Evolutionary conservation across 2,113 vertebrate species (phyloP).

Genomic region (Junco hyemalis): DNA sequence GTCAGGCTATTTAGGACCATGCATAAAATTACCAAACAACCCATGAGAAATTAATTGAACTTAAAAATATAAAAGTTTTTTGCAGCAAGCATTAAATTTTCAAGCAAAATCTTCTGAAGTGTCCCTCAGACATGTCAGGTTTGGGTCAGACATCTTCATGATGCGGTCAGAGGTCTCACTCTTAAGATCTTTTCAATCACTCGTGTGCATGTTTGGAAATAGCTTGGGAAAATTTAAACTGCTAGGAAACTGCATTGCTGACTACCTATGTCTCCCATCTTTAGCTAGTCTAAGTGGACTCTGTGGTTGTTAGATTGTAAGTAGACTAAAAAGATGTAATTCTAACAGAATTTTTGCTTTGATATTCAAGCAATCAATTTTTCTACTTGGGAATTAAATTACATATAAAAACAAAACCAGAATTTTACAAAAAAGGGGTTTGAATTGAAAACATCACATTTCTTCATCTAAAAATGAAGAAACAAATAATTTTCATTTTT

Average conservation of each 20-base stretch:
- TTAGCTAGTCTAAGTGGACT: neutral
- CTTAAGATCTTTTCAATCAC: neutral
- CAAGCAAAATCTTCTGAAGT: neutral
- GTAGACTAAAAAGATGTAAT: neutral
- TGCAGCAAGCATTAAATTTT: neutral
- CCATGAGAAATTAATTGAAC: neutral
- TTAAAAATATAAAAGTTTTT: neutral
- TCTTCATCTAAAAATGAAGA: neutral
- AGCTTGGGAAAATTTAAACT: neutral
- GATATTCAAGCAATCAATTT: neutral
- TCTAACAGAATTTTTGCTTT: neutral
- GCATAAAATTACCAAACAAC: neutral
- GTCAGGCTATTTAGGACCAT: neutral
- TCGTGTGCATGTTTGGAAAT: neutral
- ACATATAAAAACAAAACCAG: rapidly evolving
- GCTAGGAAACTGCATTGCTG: neutral
- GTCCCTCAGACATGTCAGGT: neutral
- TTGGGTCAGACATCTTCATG: neutral
- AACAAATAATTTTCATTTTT: neutral
- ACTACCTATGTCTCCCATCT: neutral
- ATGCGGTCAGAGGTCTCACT: neutral
- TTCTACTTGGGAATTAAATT: neutral
- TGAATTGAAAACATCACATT: neutral
- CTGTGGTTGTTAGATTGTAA: neutral
- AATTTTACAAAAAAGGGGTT: rapidly evolving